Conservation (phyloP, 2,113 vertebrate genomes). For the Ictidomys tridecemlineatus region DNA sequence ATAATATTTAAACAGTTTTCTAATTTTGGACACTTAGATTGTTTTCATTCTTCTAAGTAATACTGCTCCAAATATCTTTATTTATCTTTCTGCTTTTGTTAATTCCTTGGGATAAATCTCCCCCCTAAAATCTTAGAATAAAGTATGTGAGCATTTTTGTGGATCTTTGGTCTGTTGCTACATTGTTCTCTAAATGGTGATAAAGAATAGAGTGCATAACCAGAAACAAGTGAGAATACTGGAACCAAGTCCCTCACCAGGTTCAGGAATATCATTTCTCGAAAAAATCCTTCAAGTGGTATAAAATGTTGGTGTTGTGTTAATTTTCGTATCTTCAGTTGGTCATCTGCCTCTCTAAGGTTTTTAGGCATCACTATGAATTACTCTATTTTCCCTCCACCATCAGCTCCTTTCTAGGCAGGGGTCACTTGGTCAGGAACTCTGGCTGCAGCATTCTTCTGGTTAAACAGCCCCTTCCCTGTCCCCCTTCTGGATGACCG, state of each 20-base stretch:
- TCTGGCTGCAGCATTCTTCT: not conserved
- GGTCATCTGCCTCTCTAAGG: not conserved
- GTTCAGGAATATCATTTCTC: not conserved
- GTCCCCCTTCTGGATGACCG: not conserved
- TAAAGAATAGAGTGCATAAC: not conserved
- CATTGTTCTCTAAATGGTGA: not conserved
- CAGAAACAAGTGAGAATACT: not conserved
- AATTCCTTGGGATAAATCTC: constrained; percentile 18
- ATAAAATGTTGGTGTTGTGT: not conserved
- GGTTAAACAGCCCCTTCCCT: not conserved
- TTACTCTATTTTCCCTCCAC: not conserved
- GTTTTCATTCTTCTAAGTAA: not conserved
- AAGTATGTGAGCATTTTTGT: not conserved
- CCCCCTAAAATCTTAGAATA: not conserved
- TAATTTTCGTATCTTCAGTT: not conserved
- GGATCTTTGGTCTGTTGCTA: not conserved
- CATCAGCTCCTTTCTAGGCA: not conserved
- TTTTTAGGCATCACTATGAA: not conserved
- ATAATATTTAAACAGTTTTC: not conserved
- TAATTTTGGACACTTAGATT: constrained; percentile 2
- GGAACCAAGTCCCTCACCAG: not conserved
- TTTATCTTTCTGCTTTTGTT: not conserved
- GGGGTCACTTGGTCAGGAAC: not conserved
- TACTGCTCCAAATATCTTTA: not conserved
- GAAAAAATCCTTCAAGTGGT: not conserved